Conservation (phyloP, 30 jellyfish, hydroid and myxozoan genomes). For the Nemopilema nomurai region DNA sequence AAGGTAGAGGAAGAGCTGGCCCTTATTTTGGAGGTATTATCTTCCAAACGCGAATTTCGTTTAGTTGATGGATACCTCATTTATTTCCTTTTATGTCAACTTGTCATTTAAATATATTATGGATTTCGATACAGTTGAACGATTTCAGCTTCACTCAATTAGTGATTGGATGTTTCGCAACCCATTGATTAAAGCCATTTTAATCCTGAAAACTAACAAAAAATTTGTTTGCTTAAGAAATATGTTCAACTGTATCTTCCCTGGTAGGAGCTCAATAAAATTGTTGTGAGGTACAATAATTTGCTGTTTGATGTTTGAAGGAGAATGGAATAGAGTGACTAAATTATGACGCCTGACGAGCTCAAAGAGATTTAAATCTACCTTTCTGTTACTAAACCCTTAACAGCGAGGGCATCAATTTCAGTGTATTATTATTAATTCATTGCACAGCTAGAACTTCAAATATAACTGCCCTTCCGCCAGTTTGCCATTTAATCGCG, state of each 20-base stretch:
- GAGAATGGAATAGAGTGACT: no score
- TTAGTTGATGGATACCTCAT: constrained; percentile 35
- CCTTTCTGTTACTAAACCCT: no score
- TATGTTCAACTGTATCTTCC: not conserved
- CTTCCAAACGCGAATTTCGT: constrained; percentile 21
- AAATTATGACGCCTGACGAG: no score
- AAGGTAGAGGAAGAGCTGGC: constrained; percentile 85
- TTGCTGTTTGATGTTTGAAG: no score
- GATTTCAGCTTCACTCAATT: not conserved
- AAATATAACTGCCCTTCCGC: no score
- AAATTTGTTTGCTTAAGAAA: not conserved
- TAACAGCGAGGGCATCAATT: no score
- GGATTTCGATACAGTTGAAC: not conserved
- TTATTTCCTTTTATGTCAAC: not conserved
- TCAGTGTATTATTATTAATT: no score
- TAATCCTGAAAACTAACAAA: not conserved
- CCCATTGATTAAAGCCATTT: no score
- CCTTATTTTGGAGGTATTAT: constrained; percentile 67
- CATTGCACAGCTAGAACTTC: no score
- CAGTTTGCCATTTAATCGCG: no score
- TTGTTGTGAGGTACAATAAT: not conserved
- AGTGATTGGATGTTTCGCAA: no score
- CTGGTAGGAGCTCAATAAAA: not conserved
- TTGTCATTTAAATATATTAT: not conserved
- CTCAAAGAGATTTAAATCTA: no score